These are phyloP conservation scores for Lepidurus apus DNA, from an alignment of 1,140 invertebrate genomes.

Conservation along the genomic window DNA sequence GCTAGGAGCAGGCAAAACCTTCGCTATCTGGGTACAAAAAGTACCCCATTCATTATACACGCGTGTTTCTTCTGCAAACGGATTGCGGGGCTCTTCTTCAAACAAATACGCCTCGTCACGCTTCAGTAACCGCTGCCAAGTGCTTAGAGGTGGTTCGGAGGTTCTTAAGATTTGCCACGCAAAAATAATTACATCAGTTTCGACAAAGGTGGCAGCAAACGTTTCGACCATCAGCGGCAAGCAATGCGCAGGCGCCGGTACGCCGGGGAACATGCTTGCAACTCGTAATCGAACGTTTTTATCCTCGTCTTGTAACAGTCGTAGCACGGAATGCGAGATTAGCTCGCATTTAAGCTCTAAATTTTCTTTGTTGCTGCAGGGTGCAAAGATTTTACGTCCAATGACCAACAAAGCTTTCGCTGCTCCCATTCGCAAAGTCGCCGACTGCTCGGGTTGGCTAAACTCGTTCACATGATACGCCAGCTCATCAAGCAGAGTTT, in stretches of 20 bases:
- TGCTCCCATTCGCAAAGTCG: conserved; percentile 24
- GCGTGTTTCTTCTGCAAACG: conserved; percentile 22
- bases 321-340: conserved; percentile 15
- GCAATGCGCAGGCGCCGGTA: neutral
- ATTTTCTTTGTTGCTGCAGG: neutral
- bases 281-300: conserved; percentile 26
- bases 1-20: neutral
- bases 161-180: conserved; percentile 10
- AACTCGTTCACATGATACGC: neutral
- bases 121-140: neutral
- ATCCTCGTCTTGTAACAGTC: conserved; percentile 31
- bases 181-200: neutral
- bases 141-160: neutral
- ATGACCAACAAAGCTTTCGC: conserved; percentile 22
- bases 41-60: neutral
- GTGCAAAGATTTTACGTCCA: neutral
- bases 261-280: neutral
- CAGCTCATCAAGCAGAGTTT: neutral
- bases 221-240: neutral
- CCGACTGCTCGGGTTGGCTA: conserved; percentile 15
- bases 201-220: conserved; percentile 2
- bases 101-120: neutral
- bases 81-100: conserved; percentile 22
- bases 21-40: neutral
- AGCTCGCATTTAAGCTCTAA: conserved; percentile 9